Evolutionary conservation across 2,888 invertebrate species (phyloP), one percentile per base, ranked within the genome.

Genomic region (Muscina levida): DNA sequence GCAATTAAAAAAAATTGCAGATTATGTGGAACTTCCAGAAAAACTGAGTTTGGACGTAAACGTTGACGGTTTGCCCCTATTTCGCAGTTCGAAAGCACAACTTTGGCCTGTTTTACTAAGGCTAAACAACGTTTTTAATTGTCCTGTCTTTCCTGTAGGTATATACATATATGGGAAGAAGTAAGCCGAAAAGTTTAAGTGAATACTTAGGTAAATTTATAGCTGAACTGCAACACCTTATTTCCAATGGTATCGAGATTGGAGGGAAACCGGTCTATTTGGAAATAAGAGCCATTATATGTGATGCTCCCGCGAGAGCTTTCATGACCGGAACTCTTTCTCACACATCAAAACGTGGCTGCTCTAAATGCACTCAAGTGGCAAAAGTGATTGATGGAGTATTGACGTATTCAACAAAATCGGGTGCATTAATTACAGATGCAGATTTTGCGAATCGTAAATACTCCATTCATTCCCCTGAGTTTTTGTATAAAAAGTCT

Each of bases 11-110:
- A 24, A 53, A 24, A 19, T 53, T 24, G 6, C 53, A 15, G 11
- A 19, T 13, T 22, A 11, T 10, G 24, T 53, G 22, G 24, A 53
- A 8, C n/a, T 53, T 24, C 53, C 53, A 24, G 13, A 53, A 6
- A 22, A 11, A 8, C 1, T 53, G 13, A 24, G n/a, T 24, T 24
- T 53, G 8, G 53, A 53, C 24, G 24, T 53, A 6, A 53, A 24
- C 24, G 24, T 53, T 10, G 24, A 53, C n/a, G 53, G 53, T 19
- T 53, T 53, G 53, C 53, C 53, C 11, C 53, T 53, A 13, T 53
- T 24, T 24, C 22, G 53, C 10, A 24, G 53, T 24, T 53, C 53
- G 10, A 22, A 24, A 24, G n/a, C 24, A 6, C 22, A 53, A 24
- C 19, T 51, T 51, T 51, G 51, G 51, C 51, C 51, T 6, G 17